phyloP scores from a whole-genome alignment of 2,113 vertebrate species.

The Bos taurus region DNA sequence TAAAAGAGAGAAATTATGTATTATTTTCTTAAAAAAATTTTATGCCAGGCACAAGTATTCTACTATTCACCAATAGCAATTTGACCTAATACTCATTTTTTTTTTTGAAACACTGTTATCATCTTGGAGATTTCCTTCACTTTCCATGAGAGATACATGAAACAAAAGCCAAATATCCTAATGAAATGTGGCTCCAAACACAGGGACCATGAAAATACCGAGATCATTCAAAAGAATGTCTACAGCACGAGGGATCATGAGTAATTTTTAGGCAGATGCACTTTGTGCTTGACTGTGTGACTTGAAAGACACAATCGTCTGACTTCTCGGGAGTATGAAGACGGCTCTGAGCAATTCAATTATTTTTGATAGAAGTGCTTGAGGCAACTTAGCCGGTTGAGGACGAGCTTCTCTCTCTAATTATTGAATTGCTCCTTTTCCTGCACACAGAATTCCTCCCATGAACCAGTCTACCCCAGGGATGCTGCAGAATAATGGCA shows the following conservation, averaged over 20 bases:
- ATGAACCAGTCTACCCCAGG: conserved; percentile 2
- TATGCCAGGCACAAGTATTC: neutral
- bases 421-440: conserved; percentile 41
- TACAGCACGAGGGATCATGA: neutral
- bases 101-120: neutral
- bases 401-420: conserved; percentile 2
- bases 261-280: neutral
- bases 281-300: neutral
- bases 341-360: conserved; percentile 42
- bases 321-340: conserved; percentile 7
- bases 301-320: neutral
- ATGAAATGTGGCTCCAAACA: neutral
- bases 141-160: conserved; percentile 34
- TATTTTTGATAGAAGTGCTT: conserved; percentile 28
- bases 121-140: neutral
- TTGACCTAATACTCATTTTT: neutral
- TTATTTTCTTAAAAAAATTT: neutral
- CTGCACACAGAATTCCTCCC: conserved; percentile 8
- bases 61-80: neutral
- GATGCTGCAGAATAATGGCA: neutral
- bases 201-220: neutral
- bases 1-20: neutral
- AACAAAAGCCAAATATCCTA: neutral
- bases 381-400: neutral
- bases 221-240: neutral